Evolutionary conservation across 2,797 vertebrate genomes (phyloP).

Genomic region (Cirrhinus molitorella): DNA sequence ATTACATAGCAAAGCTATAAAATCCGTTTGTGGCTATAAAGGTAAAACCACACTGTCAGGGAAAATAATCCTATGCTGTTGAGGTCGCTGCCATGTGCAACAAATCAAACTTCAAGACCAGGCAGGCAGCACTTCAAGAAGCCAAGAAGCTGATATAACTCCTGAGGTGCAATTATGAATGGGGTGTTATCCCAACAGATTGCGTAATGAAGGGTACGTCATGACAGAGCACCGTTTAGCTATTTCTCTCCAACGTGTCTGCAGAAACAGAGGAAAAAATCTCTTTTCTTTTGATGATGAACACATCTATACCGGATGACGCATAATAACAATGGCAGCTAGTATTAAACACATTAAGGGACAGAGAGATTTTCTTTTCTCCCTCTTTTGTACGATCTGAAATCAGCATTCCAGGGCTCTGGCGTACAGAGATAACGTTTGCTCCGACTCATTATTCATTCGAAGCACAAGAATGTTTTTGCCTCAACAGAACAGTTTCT

Average conservation of each 20-base stretch:
- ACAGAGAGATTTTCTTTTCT: constrained; percentile 34
- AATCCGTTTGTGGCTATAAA: neutral
- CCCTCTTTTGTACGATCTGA: constrained; percentile 9
- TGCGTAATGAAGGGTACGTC: constrained; percentile 44
- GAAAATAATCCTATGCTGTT: neutral
- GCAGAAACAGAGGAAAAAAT: neutral
- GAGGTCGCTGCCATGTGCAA: constrained; percentile 30
- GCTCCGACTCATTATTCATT: constrained; percentile 55
- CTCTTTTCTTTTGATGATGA: constrained; percentile 8
- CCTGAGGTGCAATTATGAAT: constrained; percentile 42
- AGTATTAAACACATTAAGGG: constrained; percentile 30
- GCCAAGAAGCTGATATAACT: constrained; percentile 42
- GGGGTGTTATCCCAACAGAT: constrained; percentile 50
- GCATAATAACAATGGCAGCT: constrained; percentile 27
- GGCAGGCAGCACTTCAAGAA: constrained; percentile 43
- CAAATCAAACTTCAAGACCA: constrained; percentile 48
- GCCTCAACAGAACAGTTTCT: constrained; percentile 65
- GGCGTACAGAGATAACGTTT: constrained; percentile 49
- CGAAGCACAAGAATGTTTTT: constrained; percentile 62
- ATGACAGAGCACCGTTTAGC: constrained; percentile 22
- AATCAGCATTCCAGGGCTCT: constrained; percentile 27
- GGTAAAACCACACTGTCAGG: constrained; percentile 28
- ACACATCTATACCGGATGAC: constrained; percentile 26
- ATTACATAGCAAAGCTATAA: neutral
- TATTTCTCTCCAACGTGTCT: constrained; percentile 14